Evolutionary conservation across 2,797 vertebrate species (phyloP).

Genomic region (Lepilemur ruficaudatus): DNA sequence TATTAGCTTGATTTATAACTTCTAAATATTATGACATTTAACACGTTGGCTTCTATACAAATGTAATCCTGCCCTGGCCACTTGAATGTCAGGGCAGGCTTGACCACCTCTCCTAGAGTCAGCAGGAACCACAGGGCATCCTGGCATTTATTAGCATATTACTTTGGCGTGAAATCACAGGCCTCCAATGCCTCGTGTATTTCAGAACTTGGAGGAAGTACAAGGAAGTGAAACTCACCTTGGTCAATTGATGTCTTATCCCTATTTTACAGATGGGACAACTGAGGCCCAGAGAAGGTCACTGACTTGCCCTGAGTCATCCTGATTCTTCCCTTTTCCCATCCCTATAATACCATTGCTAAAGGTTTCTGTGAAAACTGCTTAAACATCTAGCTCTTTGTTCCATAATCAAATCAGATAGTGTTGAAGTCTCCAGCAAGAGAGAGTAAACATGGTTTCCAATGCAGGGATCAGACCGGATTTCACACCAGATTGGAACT

Average conservation of each 20-base stretch:
- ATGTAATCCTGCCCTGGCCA: neutral
- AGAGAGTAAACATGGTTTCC: neutral
- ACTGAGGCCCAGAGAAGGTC: neutral
- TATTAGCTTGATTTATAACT: conserved; percentile 43
- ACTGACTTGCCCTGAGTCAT: neutral
- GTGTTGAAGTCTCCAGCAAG: neutral
- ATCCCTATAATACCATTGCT: neutral
- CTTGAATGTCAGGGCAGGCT: neutral
- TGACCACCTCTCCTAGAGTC: neutral
- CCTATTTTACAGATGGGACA: neutral
- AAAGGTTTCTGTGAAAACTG: neutral
- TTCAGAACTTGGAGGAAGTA: neutral
- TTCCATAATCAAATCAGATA: neutral
- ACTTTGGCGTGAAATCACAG: neutral
- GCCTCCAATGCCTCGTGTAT: neutral
- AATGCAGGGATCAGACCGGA: neutral
- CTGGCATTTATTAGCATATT: neutral
- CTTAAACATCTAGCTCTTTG: neutral
- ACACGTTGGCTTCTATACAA: neutral
- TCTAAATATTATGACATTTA: neutral
- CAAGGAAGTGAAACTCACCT: neutral
- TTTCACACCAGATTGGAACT: neutral
- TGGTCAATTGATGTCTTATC: neutral
- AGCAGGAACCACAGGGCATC: neutral
- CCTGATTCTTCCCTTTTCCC: neutral